These are phyloP conservation scores for Valencia hispanica DNA, from an alignment of 2,797 vertebrate species.

Conservation along the genomic window DNA sequence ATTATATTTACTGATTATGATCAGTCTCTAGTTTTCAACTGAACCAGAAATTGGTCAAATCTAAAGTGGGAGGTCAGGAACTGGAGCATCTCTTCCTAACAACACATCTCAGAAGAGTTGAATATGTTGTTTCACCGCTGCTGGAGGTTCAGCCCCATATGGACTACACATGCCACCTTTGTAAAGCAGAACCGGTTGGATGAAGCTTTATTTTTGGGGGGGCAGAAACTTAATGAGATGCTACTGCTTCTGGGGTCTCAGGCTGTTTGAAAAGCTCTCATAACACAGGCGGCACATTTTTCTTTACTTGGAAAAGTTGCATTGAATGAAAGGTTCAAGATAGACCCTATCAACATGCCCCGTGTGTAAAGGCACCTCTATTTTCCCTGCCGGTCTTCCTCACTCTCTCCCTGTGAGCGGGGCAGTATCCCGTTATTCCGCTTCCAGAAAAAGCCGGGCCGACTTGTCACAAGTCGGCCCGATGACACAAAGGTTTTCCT, in stretches of 20 bases:
- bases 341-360: slow-evolving; percentile 53
- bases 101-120: slow-evolving; percentile 63
- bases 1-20: neutral
- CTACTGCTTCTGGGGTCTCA: slow-evolving; percentile 65
- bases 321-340: too few species aligned
- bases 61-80: neutral
- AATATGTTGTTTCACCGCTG: slow-evolving; percentile 15
- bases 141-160: slow-evolving; percentile 65
- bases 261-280: slow-evolving; percentile 52
- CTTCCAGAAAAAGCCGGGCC: slow-evolving; percentile 69
- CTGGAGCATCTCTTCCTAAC: slow-evolving; percentile 10
- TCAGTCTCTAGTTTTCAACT: neutral
- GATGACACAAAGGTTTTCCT: slow-evolving; percentile 79
- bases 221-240: slow-evolving; percentile 69
- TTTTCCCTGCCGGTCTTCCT: slow-evolving; percentile 34
- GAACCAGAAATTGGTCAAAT: neutral
- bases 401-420: slow-evolving; percentile 42
- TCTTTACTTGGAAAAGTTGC: slow-evolving; percentile 28
- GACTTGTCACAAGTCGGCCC: slow-evolving; percentile 79
- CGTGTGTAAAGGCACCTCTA: slow-evolving; percentile 53
- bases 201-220: slow-evolving; percentile 55
- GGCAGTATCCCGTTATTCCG: slow-evolving; percentile 78
- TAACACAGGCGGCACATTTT: slow-evolving; percentile 53
- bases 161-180: slow-evolving; percentile 71
- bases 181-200: slow-evolving; percentile 43